These are phyloP conservation scores for Falco naumanni DNA, from an alignment of 2,797 vertebrate genomes.

Conservation along the genomic window DNA sequence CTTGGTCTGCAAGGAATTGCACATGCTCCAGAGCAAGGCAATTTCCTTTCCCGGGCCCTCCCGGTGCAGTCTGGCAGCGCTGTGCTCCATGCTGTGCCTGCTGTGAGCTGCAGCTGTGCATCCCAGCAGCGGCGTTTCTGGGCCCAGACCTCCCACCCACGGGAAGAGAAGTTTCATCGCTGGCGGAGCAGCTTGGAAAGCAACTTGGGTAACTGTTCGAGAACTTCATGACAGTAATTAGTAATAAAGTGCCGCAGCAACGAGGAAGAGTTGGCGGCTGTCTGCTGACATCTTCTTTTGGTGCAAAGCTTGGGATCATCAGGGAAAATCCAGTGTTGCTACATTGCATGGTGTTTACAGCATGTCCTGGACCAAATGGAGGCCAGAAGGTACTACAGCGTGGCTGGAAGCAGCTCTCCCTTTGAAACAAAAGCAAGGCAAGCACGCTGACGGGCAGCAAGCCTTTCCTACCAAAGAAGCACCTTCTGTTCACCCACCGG, in stretches of 20 bases:
- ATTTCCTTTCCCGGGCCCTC: neutral
- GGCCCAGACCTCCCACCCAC: neutral
- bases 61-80: accelerated
- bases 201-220: neutral
- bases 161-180: neutral
- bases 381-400: neutral
- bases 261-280: neutral
- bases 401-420: neutral
- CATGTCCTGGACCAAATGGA: neutral
- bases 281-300: neutral
- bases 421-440: neutral
- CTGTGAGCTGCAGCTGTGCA: neutral
- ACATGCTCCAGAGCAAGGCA: neutral
- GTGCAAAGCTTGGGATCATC: neutral
- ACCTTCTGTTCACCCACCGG: neutral
- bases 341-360: neutral
- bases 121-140: accelerated
- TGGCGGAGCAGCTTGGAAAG: neutral
- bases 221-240: neutral
- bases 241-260: neutral
- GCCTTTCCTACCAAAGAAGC: neutral
- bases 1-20: neutral
- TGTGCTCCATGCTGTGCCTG: neutral
- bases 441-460: accelerated
- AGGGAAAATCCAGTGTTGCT: neutral